Percentiles rank a stretch among this genome's conserved stretches.
Evolutionary conservation across 1,140 invertebrate genomes (phyloP).

Genomic region (Drosophila sp.): DNA sequence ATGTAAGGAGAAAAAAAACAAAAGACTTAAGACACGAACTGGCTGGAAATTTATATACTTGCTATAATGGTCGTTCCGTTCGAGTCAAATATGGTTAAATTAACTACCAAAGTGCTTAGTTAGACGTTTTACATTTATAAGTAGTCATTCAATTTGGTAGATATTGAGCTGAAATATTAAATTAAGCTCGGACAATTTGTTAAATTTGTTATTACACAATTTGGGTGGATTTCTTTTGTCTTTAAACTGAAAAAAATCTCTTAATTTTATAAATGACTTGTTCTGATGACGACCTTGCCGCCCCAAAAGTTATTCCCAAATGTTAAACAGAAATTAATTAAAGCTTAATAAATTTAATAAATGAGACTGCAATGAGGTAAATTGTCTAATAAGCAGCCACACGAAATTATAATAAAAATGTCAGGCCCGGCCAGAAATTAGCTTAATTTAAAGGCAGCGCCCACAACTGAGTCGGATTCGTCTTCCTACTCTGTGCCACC

Average conservation of each 20-base stretch:
- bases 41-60: background rate
- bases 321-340: conserved; percentile 64
- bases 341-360: conserved; percentile 54
- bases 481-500: conserved; percentile 29
- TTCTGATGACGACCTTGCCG: conserved; percentile 3
- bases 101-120: background rate
- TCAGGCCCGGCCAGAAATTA: conserved; percentile 59
- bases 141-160: too few species aligned
- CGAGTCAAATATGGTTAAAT: conserved; percentile 1
- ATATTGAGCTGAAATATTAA: too few species aligned
- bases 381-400: conserved; percentile 41
- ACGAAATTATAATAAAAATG: conserved; percentile 71
- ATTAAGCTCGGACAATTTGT: too few species aligned
- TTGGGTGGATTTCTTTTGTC: background rate
- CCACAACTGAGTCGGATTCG: conserved; percentile 29
- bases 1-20: conserved; percentile 5
- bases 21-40: conserved; percentile 31
- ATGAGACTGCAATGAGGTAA: conserved; percentile 30
- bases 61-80: background rate
- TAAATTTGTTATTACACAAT: too few species aligned
- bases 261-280: conserved; percentile 5
- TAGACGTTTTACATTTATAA: background rate
- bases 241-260: background rate
- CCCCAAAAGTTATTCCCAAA: conserved; percentile 25
- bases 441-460: conserved; percentile 46